Base-by-base conservation (phyloP, 2,113 vertebrate genomes). In the Erythrolamprus reginae region DNA sequence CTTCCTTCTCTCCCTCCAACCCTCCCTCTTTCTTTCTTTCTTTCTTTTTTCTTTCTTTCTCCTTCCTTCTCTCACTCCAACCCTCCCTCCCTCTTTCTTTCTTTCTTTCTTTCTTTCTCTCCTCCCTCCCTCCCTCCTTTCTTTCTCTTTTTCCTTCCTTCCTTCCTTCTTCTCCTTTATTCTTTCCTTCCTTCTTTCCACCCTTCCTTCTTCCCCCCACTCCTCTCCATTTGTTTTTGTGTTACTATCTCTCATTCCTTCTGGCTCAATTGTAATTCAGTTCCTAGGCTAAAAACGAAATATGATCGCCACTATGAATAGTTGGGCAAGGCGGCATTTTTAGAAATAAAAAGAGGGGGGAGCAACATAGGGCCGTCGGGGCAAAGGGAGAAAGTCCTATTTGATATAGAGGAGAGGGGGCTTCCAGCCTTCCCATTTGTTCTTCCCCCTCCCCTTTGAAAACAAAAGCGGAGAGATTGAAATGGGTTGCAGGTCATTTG, bases 261-360 rank as follows among this genome's bases (percentile, higher is more conserved):
- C 87, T 91, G 93, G 93, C 95, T 93, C 93, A 95, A 95, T 96
- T 96, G 95, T 96, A 93, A 96, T 97, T 98, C 96, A 97, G 96
- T 98, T 98, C 98, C 97, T 96, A 94, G 94, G 93, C 94, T 96
- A 97, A 95, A 55, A 97, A 95, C 96, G 93, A 38, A 88, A 50
- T 95, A 95, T 95, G 96, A 95, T 95, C 97, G 97, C 97, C 97
- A 97, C 96, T 95, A 97, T 97, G 97, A 97, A 97, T 93, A 94
- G 96, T 94, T 93, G 61, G 89, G 77, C 65, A 93, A 91, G 96
- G 96, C 92, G 96, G 96, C 92, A 97, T 61, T 92, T 90, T 65
- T 93, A 51, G 90, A 94, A 94, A 94, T 89, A 83, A 65, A 23
- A n/a, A 61, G 88, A n/a, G 26, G 13, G 28, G 2, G 17, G 48